phyloP scores from a whole-genome alignment of 2,113 vertebrate genomes.

The Perccottus glenii region DNA sequence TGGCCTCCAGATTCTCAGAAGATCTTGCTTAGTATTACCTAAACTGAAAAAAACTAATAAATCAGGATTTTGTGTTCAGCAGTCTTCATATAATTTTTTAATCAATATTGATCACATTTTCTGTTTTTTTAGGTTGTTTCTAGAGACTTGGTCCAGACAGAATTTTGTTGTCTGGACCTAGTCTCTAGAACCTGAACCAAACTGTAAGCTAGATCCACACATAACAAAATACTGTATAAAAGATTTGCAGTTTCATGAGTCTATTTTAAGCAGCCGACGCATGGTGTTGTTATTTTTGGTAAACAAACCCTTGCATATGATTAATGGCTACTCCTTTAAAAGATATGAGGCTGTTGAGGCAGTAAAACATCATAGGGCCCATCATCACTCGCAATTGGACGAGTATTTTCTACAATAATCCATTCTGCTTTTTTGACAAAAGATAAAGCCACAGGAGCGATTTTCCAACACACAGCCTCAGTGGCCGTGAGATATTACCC shows the following conservation, averaged over 20 bases:
- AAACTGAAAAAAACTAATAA: too few species aligned
- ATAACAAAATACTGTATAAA: too few species aligned
- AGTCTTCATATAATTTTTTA: too few species aligned
- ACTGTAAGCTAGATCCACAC: too few species aligned
- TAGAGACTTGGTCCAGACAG: too few species aligned
- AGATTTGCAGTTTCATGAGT: not conserved
- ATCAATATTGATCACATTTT: too few species aligned
- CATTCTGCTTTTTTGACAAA: constrained; percentile 53
- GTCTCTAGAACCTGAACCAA: too few species aligned
- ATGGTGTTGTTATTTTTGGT: not conserved
- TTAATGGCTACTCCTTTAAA: not conserved
- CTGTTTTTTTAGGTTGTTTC: too few species aligned
- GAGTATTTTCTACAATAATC: constrained; percentile 45
- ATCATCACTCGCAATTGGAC: constrained; percentile 22
- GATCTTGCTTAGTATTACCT: too few species aligned
- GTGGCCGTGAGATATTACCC: constrained; percentile 46
- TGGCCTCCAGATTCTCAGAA: too few species aligned
- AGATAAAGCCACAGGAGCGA: constrained; percentile 51
- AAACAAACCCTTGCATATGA: not conserved
- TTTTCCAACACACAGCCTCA: constrained; percentile 42
- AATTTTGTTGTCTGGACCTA: too few species aligned
- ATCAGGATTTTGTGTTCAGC: too few species aligned
- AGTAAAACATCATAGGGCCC: constrained; percentile 36
- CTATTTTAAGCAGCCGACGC: not conserved
- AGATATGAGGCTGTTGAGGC: constrained; percentile 40